These are phyloP conservation scores for Cyrtonyx montezumae DNA, from an alignment of 2,113 vertebrate species.

Conservation along the genomic window DNA sequence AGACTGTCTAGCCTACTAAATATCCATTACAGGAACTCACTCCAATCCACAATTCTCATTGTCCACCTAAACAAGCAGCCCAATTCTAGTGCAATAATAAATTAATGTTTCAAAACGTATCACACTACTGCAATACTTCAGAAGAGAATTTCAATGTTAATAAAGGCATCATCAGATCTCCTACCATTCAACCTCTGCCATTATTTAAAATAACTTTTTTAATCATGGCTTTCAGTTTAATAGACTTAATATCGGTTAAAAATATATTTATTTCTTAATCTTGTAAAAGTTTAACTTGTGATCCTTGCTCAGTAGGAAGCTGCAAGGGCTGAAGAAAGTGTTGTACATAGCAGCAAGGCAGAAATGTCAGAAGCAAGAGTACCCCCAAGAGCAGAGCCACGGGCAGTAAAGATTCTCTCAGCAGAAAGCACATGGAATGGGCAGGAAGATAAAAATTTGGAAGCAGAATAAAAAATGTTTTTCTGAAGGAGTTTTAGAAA, in stretches of 20 bases:
- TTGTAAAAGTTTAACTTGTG: neutral
- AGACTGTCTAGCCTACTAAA: neutral
- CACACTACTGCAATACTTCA: neutral
- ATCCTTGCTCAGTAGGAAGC: neutral
- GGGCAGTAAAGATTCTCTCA: neutral
- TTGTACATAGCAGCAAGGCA: neutral
- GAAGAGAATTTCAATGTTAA: neutral
- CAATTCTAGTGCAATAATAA: neutral
- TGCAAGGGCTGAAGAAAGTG: neutral
- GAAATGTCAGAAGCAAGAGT: slow-evolving; percentile 12
- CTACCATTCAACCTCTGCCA: neutral
- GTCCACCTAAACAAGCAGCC: neutral
- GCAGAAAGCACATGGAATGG: neutral
- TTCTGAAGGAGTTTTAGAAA: neutral
- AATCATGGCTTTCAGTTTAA: neutral
- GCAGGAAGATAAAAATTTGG: neutral
- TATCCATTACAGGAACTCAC: neutral
- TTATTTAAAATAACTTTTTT: neutral
- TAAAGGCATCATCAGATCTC: neutral
- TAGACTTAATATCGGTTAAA: neutral
- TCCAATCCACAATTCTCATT: neutral
- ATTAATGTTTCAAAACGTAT: neutral
- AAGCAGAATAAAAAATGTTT: neutral
- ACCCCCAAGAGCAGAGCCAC: neutral
- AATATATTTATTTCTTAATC: neutral